These are phyloP conservation scores for Cephus rjabovi DNA, from an alignment of 2,888 invertebrate genomes.

Conservation along the genomic window DNA sequence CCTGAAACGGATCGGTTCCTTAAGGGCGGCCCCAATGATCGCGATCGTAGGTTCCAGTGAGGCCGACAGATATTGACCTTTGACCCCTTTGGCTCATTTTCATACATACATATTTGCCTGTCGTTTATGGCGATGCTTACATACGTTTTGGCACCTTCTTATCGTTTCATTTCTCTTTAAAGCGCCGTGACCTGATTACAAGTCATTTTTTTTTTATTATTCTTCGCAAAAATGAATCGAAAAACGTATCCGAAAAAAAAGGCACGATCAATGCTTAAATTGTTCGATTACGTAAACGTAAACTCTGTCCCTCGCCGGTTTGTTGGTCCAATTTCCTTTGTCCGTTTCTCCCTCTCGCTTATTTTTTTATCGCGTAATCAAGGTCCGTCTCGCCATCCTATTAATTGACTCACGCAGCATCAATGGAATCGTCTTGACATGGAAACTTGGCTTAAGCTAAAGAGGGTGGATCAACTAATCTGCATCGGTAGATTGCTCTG, in stretches of 20 bases:
- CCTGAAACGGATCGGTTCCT: not conserved
- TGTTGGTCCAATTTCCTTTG: not conserved
- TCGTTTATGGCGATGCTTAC: conserved; percentile 14
- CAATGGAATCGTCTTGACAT: not conserved
- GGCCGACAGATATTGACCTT: conserved; percentile 52
- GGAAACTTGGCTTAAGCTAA: not conserved
- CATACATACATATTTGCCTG: conserved; percentile 44
- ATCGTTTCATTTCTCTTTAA: not conserved
- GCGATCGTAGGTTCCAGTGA: conserved; percentile 46
- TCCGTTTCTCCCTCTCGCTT: not conserved
- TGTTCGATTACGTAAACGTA: not conserved
- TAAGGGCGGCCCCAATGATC: not conserved
- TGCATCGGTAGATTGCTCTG: conserved; percentile 66
- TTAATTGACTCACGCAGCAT: not conserved
- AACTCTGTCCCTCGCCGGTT: not conserved
- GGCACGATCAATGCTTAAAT: not conserved
- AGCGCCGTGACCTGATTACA: not conserved
- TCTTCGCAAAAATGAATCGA: not conserved
- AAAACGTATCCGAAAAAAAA: not conserved
- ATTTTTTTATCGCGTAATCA: not conserved
- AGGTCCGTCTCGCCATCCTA: not conserved
- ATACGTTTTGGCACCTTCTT: not conserved
- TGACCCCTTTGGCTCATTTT: conserved; percentile 51
- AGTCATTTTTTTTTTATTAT: not conserved
- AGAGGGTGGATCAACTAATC: conserved; percentile 52